Evolutionary conservation across 92 coral and sea anemone genomes (phyloP).

Genomic region (Porites cylindrica): DNA sequence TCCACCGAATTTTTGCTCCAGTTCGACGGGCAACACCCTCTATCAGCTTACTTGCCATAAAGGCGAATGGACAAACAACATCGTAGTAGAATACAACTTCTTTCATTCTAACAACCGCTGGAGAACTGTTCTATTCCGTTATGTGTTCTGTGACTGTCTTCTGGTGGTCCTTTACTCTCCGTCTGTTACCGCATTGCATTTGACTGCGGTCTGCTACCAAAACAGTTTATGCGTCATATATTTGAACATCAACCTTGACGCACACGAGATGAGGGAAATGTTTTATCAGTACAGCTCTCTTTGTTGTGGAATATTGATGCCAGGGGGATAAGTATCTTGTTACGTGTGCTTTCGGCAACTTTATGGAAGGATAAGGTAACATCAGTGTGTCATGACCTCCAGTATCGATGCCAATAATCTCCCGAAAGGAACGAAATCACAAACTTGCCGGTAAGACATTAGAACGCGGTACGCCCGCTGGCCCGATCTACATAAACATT

Average conservation of each 20-base stretch:
- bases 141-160: too few species aligned
- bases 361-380: constrained; percentile 1
- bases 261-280: too few species aligned
- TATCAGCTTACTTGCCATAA: constrained; percentile 88
- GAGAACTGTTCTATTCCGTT: background rate
- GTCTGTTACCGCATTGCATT: too few species aligned
- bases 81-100: constrained; percentile 94
- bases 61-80: constrained; percentile 97
- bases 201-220: too few species aligned
- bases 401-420: background rate
- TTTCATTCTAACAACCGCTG: constrained; percentile 58
- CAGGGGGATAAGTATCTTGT: background rate
- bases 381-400: constrained; percentile 15
- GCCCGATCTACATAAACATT: background rate
- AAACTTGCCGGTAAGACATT: background rate
- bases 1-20: constrained; percentile 91
- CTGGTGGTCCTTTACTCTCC: too few species aligned
- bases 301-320: background rate
- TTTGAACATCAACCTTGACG: too few species aligned
- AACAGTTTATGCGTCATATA: too few species aligned
- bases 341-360: constrained; percentile 24
- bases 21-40: constrained; percentile 86
- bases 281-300: background rate
- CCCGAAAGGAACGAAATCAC: background rate
- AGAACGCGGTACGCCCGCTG: too few species aligned